Evolutionary conservation across 2,797 vertebrate genomes (phyloP).

Genomic region (Garrulus glandarius): DNA sequence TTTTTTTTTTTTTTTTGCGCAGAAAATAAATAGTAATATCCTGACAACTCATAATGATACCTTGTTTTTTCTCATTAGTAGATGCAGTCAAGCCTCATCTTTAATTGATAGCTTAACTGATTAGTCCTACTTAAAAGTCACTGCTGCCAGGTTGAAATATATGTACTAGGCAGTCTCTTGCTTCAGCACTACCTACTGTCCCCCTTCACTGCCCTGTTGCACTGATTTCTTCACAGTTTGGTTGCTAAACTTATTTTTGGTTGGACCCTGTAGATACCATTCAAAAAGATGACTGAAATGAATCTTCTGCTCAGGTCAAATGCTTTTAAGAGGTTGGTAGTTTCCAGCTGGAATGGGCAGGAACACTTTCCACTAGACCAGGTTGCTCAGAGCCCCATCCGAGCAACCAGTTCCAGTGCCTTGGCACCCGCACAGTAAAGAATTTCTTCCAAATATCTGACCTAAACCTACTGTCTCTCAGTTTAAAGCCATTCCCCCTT

Average conservation of each 20-base stretch:
- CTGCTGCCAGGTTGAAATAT: conserved; percentile 34
- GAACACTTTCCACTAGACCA: background rate
- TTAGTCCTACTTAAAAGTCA: conserved; percentile 49
- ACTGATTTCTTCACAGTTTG: conserved; percentile 31
- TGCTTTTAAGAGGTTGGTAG: conserved; percentile 35
- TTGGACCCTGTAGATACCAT: conserved; percentile 9
- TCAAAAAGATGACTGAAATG: conserved; percentile 35
- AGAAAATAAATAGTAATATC: background rate
- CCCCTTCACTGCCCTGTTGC: background rate
- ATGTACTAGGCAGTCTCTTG: background rate
- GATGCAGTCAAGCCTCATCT: background rate
- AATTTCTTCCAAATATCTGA: background rate
- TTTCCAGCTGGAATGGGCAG: background rate
- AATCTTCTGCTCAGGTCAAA: conserved; percentile 40
- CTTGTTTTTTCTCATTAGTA: background rate
- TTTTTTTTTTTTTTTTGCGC: background rate
- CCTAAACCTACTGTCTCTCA: background rate
- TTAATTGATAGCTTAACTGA: conserved; percentile 47
- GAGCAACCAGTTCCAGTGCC: background rate
- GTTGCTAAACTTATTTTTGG: conserved; percentile 9
- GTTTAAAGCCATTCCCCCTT: background rate
- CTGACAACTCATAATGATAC: background rate
- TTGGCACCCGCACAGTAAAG: too few species aligned
- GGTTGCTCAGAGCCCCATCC: background rate
- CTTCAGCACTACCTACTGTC: background rate